These are phyloP conservation scores for Pyrgus malvae DNA, from an alignment of 2,888 invertebrate species.

Conservation along the genomic window DNA sequence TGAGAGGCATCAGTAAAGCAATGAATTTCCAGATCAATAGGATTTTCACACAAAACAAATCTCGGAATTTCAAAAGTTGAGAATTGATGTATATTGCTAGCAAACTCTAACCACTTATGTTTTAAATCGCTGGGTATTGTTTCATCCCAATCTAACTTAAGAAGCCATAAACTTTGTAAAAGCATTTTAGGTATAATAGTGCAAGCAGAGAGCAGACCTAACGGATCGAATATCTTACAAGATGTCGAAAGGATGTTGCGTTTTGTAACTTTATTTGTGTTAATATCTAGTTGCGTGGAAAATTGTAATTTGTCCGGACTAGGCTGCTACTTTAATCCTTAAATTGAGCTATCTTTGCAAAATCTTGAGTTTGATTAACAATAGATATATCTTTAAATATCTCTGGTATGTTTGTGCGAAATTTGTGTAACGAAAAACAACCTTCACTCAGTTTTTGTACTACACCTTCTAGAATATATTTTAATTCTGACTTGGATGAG, in stretches of 20 bases:
- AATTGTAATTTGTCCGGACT: not conserved
- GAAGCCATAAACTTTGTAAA: not conserved
- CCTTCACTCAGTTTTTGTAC: not conserved
- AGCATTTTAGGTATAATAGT: not conserved
- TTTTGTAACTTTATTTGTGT: not conserved
- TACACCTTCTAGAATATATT: not conserved
- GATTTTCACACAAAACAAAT: not conserved
- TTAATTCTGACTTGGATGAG: not conserved
- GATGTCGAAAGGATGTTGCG: not conserved
- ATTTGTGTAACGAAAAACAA: not conserved
- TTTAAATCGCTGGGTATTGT: not conserved
- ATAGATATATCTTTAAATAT: not conserved
- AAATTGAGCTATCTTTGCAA: not conserved
- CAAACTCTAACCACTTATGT: not conserved
- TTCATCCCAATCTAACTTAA: not conserved
- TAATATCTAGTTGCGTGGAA: not conserved
- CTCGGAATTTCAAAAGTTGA: not conserved
- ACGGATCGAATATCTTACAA: not conserved
- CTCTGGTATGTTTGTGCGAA: not conserved
- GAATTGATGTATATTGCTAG: not conserved
- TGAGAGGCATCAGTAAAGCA: not conserved
- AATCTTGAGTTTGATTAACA: not conserved
- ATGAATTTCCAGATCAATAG: not conserved
- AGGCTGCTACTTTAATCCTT: not conserved
- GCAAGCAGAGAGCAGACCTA: not conserved